Evolutionary conservation across 2,797 vertebrate genomes (phyloP).

Genomic region (Microctenopoma lineatum): DNA sequence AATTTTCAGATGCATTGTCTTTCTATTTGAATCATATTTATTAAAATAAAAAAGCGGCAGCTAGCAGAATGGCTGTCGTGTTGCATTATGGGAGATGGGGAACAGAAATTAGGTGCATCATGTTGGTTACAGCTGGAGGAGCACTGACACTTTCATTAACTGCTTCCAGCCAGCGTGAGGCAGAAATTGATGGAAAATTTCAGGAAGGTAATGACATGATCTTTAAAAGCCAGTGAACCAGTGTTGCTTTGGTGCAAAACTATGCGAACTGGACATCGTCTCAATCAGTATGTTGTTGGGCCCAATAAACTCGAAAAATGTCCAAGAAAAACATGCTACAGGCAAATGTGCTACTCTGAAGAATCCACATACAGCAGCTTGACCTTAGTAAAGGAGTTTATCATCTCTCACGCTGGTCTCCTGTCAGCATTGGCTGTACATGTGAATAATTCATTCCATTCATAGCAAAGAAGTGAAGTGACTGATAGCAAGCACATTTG

Average conservation of each 20-base stretch:
- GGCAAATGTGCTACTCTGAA: background rate
- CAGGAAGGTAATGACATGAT: conserved; percentile 27
- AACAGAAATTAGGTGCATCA: conserved; percentile 60
- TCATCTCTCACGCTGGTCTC: conserved; percentile 30
- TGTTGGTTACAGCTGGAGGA: conserved; percentile 64
- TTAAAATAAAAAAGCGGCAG: conserved; percentile 21
- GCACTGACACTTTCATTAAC: conserved; percentile 66
- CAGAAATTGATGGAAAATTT: conserved; percentile 49
- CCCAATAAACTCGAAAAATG: conserved; percentile 20
- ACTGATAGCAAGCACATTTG: conserved; percentile 24
- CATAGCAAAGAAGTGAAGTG: conserved; percentile 38
- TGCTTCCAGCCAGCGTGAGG: conserved; percentile 23
- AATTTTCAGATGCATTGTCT: background rate
- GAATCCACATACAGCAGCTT: conserved; percentile 25
- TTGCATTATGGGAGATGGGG: conserved; percentile 49
- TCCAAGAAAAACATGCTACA: conserved; percentile 6
- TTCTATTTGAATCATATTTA: background rate
- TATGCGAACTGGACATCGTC: conserved; percentile 12
- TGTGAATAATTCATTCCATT: conserved; percentile 75
- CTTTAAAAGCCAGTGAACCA: conserved; percentile 16
- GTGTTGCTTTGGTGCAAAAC: conserved; percentile 14
- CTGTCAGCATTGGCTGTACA: conserved; percentile 49
- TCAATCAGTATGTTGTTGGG: conserved; percentile 11
- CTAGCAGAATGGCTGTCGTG: conserved; percentile 20
- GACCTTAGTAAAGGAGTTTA: conserved; percentile 36